Conservation (phyloP, 2,888 invertebrate species). For the Isoperla grammatica region DNA sequence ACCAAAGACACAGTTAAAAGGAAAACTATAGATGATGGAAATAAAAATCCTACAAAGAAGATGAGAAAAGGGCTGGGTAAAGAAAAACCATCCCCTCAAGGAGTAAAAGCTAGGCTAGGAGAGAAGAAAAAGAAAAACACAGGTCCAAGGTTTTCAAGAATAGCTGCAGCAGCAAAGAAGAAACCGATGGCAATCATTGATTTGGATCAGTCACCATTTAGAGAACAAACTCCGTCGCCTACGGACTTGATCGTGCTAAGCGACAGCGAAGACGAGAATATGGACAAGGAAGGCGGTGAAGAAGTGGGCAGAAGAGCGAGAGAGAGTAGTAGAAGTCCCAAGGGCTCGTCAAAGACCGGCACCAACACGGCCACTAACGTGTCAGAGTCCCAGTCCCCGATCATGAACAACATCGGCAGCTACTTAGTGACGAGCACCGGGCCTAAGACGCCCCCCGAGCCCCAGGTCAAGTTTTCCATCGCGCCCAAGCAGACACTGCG, state of each 20-base stretch:
- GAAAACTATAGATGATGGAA: slow-evolving; percentile 37
- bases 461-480: slow-evolving; percentile 61
- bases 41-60: slow-evolving; percentile 38
- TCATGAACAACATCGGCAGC: slow-evolving; percentile 29
- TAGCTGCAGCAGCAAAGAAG: slow-evolving; percentile 46
- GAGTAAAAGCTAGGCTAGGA: slow-evolving; percentile 26
- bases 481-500: slow-evolving; percentile 49
- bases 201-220: slow-evolving; percentile 77
- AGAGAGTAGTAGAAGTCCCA: slow-evolving; percentile 23
- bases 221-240: slow-evolving; percentile 74
- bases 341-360: slow-evolving; percentile 24
- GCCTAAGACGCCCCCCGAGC: slow-evolving; percentile 71
- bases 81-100: slow-evolving; percentile 37
- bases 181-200: slow-evolving; percentile 83
- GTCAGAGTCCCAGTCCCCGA: slow-evolving; percentile 33
- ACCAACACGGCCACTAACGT: slow-evolving; percentile 23
- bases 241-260: slow-evolving; percentile 76
- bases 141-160: slow-evolving; percentile 30
- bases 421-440: slow-evolving; percentile 48
- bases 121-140: slow-evolving; percentile 33
- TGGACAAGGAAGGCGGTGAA: slow-evolving; percentile 21
- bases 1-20: slow-evolving; percentile 24
- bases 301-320: slow-evolving; percentile 16
- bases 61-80: slow-evolving; percentile 42
- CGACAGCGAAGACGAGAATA: slow-evolving; percentile 62